Percentiles rank a stretch among this genome's conserved stretches.
Conservation (phyloP, 2,113 vertebrate species). For the Narcine bancroftii region DNA sequence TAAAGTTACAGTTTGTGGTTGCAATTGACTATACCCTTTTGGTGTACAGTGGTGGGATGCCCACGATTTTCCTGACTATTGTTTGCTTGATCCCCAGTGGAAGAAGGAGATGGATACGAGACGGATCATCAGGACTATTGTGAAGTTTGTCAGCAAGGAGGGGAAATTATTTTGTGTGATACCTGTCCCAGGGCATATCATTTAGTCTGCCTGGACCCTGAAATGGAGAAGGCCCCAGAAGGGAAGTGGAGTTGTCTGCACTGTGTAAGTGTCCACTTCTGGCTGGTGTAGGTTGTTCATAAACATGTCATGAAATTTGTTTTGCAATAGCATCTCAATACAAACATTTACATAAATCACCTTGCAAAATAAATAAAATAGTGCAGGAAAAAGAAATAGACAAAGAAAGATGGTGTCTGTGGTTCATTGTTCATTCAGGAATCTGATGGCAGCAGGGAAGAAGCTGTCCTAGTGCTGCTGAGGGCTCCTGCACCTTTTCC, state of each 20-base stretch:
- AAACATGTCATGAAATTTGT: too few relatives aligned
- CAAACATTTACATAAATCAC: too few relatives aligned
- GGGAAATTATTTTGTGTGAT: slow-evolving; percentile 95
- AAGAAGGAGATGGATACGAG: slow-evolving; percentile 92
- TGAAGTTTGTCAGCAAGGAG: slow-evolving; percentile 95
- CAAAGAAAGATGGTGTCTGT: too few relatives aligned
- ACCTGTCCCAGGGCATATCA: slow-evolving; percentile 93
- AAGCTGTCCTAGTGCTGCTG: too few relatives aligned
- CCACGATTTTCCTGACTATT: neutral
- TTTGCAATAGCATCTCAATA: too few relatives aligned
- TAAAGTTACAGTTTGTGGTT: neutral
- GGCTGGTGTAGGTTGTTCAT: too few relatives aligned
- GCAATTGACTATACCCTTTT: neutral
- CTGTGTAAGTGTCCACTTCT: slow-evolving; percentile 67
- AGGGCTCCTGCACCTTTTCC: too few relatives aligned
- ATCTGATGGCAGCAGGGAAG: too few relatives aligned
- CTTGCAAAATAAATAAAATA: too few relatives aligned
- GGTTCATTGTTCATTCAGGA: too few relatives aligned
- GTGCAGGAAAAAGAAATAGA: too few relatives aligned
- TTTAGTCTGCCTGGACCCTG: slow-evolving; percentile 91
- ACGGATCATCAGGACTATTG: slow-evolving; percentile 98
- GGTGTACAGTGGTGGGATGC: neutral
- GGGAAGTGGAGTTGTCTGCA: slow-evolving; percentile 98
- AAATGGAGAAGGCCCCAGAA: slow-evolving; percentile 92
- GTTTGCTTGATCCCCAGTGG: slow-evolving; percentile 55